A percentile compares a stretch with the other conserved stretches of the same genome.
Conservation (phyloP, 92 coral and sea anemone species). For the Meandrina meandrites region DNA sequence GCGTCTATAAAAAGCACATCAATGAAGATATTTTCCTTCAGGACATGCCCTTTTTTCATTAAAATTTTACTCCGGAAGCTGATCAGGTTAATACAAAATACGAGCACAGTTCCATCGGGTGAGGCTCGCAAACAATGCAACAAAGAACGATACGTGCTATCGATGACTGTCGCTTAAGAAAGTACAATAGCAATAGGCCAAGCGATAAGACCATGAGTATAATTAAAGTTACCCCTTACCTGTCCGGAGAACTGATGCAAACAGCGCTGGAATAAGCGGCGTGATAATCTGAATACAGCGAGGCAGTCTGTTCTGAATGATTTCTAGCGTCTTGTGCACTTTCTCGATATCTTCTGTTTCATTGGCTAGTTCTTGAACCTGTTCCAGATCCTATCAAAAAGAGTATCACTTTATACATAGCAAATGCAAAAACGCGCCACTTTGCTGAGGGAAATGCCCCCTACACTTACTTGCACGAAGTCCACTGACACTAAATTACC, state of each 20-base stretch:
- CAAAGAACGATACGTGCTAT: background rate
- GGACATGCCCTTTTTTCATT: too few species aligned
- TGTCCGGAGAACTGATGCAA: conserved; percentile 82
- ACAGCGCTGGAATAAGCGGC: conserved; percentile 80
- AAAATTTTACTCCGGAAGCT: background rate
- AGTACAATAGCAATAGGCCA: background rate
- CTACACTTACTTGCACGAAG: too few species aligned
- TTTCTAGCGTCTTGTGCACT: conserved; percentile 56
- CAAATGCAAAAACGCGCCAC: background rate
- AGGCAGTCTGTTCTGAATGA: conserved; percentile 62
- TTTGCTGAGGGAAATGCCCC: background rate
- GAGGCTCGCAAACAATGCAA: background rate
- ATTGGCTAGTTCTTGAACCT: conserved; percentile 58
- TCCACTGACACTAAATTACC: too few species aligned
- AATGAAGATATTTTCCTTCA: too few species aligned
- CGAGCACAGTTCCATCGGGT: background rate
- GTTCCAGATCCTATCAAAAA: conserved; percentile 66
- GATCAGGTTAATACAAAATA: background rate
- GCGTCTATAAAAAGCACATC: too few species aligned
- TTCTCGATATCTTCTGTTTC: conserved; percentile 65
- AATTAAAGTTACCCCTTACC: conserved; percentile 38
- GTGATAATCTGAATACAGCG: conserved; percentile 78
- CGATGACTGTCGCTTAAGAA: too few species aligned
- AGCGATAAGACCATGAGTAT: background rate
- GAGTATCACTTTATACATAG: background rate